Conservation (phyloP, 2,113 vertebrate species). For the Sphyrna mokarran region DNA sequence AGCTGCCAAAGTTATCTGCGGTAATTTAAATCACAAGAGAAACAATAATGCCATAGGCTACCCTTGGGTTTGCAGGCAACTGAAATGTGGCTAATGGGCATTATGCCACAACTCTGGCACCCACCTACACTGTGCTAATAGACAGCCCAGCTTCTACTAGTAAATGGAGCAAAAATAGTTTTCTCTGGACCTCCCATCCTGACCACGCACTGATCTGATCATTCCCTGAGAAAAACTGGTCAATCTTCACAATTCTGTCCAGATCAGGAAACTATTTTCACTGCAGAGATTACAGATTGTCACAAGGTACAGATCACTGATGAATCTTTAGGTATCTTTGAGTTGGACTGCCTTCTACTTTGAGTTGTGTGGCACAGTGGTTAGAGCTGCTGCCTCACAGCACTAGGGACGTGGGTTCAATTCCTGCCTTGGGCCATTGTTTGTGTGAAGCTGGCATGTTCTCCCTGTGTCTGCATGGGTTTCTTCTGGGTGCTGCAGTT, state of each 20-base stretch:
- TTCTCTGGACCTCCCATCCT: not conserved
- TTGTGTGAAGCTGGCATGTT: too few relatives aligned
- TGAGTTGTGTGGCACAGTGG: too few relatives aligned
- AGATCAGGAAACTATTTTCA: not conserved
- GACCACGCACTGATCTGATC: not conserved
- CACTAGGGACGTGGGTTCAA: too few relatives aligned
- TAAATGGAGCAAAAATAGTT: not conserved
- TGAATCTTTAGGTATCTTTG: not conserved
- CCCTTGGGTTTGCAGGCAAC: not conserved
- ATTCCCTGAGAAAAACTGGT: not conserved
- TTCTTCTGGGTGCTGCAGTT: too few relatives aligned
- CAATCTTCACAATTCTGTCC: not conserved
- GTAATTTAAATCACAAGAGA: not conserved
- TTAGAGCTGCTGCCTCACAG: too few relatives aligned
- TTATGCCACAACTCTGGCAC: not conserved
- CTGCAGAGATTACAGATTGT: not conserved
- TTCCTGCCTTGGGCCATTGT: too few relatives aligned
- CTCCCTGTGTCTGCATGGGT: too few relatives aligned
- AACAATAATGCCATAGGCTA: not conserved
- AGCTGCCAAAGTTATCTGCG: not conserved
- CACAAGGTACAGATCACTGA: not conserved
- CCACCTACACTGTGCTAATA: not conserved
- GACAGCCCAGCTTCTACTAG: not conserved
- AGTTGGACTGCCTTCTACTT: not conserved
- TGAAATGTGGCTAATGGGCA: not conserved